Evolutionary conservation across 1,140 invertebrate genomes (phyloP), one percentile per base, ranked within the genome.

Genomic region (Anagrus nilaparvatae): DNA sequence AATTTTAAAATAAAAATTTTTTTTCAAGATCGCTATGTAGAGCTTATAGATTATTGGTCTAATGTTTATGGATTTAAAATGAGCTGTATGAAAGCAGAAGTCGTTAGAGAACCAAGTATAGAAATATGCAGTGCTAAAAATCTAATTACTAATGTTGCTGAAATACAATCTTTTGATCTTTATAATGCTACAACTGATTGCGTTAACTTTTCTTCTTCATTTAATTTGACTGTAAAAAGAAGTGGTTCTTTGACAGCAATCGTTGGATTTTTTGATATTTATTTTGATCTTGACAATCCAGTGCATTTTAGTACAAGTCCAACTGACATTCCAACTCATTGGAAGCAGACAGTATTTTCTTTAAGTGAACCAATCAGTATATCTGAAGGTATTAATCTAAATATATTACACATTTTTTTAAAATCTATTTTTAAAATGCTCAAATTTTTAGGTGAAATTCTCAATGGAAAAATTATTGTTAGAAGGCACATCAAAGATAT

Each of bases 51-150:
- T 60, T 95, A 90, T 66, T 99, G 95, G 95, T 82, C 91, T 13
- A 78, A 94, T 71, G 94, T 99, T 0, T 97, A 98, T 59, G 94
- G 91, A 1, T 97, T 91, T 60, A 89, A 93, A 69, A 98, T 99
- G 95, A 84, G 81, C 45, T 88, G 82, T 52, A 87, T 99, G 76
- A 84, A 87, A 56, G 76, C 79, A 21, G 84, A 93, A 52, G 90
- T 91, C 1, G 75, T 97, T 1, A 73, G 78, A 49, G 93, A 98
- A 70, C 88, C 93, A 1, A 77, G 84, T 19, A 81, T 98, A 31
- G 89, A 96, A 52, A 70, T 86, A 39, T 86, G 95, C 2, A 77
- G 83, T 44, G 60, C 72, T 2, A 76, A 86, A 34, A 67, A 81
- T 53, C 73, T 97, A 34, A 73, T 93, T 37, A 95, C 93, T 0